Base-by-base conservation (phyloP, 2,797 vertebrate species). In the Distichodus sexfasciatus region DNA sequence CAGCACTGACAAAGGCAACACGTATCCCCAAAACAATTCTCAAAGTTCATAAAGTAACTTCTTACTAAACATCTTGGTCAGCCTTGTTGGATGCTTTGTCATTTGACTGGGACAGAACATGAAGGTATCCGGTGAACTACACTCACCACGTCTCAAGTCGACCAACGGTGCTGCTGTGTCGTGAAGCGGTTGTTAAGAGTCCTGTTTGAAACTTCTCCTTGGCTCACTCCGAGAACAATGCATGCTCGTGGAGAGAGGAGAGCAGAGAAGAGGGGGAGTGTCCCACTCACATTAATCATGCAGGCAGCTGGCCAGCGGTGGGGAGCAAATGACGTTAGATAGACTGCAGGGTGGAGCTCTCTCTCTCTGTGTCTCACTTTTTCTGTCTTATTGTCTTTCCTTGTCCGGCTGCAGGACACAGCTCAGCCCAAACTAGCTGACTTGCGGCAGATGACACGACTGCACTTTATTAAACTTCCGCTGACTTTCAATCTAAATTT, bases 161-260 rank as follows among this genome's bases (percentile, higher is more conserved):
- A 62, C 28, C 41, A 62, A 8, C 29, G 53, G 24, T 40, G 29
- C 61, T 69, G 50, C 36, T 69, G 24, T 36, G 33, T 59, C n/a
- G 51, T 62, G 38, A 28, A 41, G 40, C 24, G 23, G 4, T 50
- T 15, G 60, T 57, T 38, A 53, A n/a, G 51, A 55, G 23, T 66
- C 54, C 66, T 71, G 76, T 66, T 72, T 62, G 53, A 83, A 86
- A 83, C 77, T 87, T 77, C 79, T 73, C 80, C 61, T 78, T 76
- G 71, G 63, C 46, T 24, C 53, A 43, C 62, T 71, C 66, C 44
- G 78, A 84, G 87, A 85, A 90, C 84, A 87, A 89, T 84, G 70
- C 86, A 86, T 83, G 82, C 83, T 82, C 77, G 53, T 73, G 80
- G 54, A 43, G 69, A 83, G 78, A 78, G n/a, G n/a, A 43, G 63